Base-by-base conservation (phyloP, 1,140 invertebrate genomes). In the Drosophila pseudoananassae region DNA sequence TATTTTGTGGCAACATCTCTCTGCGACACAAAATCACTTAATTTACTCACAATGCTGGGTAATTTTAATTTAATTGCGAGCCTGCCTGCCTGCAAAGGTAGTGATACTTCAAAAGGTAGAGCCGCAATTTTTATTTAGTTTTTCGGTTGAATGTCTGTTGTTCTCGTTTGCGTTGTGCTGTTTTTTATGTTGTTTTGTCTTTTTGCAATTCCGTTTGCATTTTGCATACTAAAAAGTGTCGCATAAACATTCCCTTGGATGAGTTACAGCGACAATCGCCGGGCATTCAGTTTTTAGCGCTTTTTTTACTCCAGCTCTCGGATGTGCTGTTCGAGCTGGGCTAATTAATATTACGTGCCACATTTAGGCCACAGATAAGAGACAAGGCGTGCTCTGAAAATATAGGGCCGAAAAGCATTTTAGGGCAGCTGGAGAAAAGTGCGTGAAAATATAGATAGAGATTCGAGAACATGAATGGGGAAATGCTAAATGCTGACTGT, bases 341-440 rank as follows among this genome's bases (percentile, higher is more conserved):
- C 81, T 87, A 85, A 85, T 85, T 85, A 85, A 87, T 85, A 81
- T 69, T 81, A 85, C 81, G 81, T 85, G 81, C 77, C 57, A 50
- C 59, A 17, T 51, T 43, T 40, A 9, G 52, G 45, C 46, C 53
- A 85, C 53, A 85, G 77, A 84, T 85, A 84, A 84, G 57, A 64
- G 43, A 58, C 55, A 31, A 63, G 76, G 81, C 81, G 81, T 85
- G 81, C 81, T 59, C 81, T 40, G 77, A 85, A 80, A 54, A 70
- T 72, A 79, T 83, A 71, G 65, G 64, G 77, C 54, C 64, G 58
- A 59, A 40, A 49, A 60, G 50, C 75, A 72, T 68, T 40, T 66
- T 73, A 50, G 75, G 74, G 69, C 79, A 82, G 64, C 51, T 33
- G 25, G 46, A 40, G 58, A 50, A 79, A 75, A 71, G 53, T 73